These are phyloP conservation scores for Sclerodermus sp. DNA, from an alignment of 2,888 invertebrate species.

Conservation along the genomic window DNA sequence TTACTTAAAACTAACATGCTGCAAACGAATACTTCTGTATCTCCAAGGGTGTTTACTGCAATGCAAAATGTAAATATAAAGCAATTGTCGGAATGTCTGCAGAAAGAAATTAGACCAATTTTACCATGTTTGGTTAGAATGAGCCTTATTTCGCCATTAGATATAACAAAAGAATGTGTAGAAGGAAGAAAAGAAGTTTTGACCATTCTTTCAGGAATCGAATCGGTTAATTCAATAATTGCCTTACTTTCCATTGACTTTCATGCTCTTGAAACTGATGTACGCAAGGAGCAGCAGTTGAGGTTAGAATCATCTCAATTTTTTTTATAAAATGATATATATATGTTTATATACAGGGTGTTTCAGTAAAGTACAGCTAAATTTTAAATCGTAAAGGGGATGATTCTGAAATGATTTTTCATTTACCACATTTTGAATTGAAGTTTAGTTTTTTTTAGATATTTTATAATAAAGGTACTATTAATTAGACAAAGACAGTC, in stretches of 20 bases:
- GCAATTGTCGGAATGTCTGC: conserved; percentile 71
- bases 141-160: conserved; percentile 86
- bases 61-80: conserved; percentile 82
- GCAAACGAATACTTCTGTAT: conserved; percentile 59
- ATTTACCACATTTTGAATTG: no score
- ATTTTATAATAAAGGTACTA: no score
- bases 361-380: no score
- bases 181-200: conserved; percentile 84
- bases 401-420: no score
- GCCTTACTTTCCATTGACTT: conserved; percentile 92
- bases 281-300: conserved; percentile 88
- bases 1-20: no score
- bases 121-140: conserved; percentile 91
- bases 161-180: conserved; percentile 80
- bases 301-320: conserved; percentile 60
- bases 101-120: conserved; percentile 83
- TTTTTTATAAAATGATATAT: neutral
- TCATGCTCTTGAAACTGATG: conserved; percentile 86
- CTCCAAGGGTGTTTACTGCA: conserved; percentile 74
- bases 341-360: no score
- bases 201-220: conserved; percentile 87
- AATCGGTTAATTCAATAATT: conserved; percentile 92
- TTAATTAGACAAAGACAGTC: no score
- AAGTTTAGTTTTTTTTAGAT: no score
- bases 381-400: no score